Conservation (phyloP, 2,888 invertebrate genomes). For the Dasysyrphus tricinctus region DNA sequence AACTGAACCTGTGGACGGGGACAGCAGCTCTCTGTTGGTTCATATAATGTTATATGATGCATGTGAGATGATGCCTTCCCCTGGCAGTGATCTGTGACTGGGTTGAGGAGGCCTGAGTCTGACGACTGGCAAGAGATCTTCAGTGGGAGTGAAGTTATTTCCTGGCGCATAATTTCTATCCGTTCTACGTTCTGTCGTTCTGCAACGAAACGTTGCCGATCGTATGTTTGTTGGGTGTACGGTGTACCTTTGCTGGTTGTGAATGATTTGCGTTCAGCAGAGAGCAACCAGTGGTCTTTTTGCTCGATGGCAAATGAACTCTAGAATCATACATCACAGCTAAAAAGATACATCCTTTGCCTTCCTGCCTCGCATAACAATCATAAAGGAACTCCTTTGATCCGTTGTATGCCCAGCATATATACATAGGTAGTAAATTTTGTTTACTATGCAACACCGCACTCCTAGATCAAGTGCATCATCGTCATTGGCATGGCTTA, state of each 20-base stretch:
- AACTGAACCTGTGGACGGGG: background rate
- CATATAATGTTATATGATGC: constrained; percentile 46
- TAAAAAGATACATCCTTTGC: constrained; percentile 41
- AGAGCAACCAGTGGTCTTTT: constrained; percentile 31
- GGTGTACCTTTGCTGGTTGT: constrained; percentile 23
- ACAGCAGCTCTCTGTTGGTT: constrained; percentile 24
- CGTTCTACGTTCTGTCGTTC: constrained; percentile 38
- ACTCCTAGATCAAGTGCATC: constrained; percentile 66
- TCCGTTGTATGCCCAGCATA: constrained; percentile 15
- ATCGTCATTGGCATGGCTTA: constrained; percentile 22
- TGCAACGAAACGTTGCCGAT: background rate
- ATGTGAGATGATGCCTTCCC: constrained; percentile 54
- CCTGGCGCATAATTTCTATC: constrained; percentile 73
- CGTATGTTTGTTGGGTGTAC: background rate
- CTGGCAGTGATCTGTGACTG: constrained; percentile 51
- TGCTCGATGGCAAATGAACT: constrained; percentile 67
- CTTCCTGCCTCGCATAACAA: constrained; percentile 19
- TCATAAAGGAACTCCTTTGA: constrained; percentile 17
- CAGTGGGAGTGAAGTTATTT: constrained; percentile 74
- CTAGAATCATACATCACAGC: constrained; percentile 70
- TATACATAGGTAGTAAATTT: constrained; percentile 10
- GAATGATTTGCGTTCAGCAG: constrained; percentile 66
- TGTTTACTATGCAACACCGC: constrained; percentile 22
- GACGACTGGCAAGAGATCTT: constrained; percentile 49
- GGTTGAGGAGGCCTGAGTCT: constrained; percentile 5